Conservation (phyloP, 2,113 vertebrate species). For the Pionites leucogaster region DNA sequence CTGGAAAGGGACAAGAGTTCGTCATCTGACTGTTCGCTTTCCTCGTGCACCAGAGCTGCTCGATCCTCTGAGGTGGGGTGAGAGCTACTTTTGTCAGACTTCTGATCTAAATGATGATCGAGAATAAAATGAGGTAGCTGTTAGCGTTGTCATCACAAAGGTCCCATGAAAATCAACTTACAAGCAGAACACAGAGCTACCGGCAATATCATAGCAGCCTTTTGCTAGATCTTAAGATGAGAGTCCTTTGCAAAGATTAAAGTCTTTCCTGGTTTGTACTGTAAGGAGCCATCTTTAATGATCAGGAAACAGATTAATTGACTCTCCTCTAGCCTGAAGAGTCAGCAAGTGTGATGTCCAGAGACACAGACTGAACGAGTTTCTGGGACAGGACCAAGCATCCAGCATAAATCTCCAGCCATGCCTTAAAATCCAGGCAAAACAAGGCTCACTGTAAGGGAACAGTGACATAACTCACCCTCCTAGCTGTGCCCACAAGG, state of each 20-base stretch:
- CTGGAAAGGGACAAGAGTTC: slow-evolving; percentile 97
- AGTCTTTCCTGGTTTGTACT: background rate
- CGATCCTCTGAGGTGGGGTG: slow-evolving; percentile 83
- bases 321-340: background rate
- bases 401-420: background rate
- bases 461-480: background rate
- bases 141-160: background rate
- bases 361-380: background rate
- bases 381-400: background rate
- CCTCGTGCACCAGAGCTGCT: slow-evolving; percentile 84
- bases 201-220: background rate
- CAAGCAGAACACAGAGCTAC: background rate
- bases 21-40: slow-evolving; percentile 96
- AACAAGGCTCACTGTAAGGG: background rate
- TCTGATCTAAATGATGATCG: slow-evolving; percentile 75
- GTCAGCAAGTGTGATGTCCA: background rate
- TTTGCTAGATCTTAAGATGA: background rate
- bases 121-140: slow-evolving; percentile 46
- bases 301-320: background rate
- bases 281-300: background rate
- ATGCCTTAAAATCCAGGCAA: background rate
- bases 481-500: background rate
- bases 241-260: background rate
- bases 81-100: slow-evolving; percentile 78
- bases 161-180: background rate